Evolutionary conservation across 2,113 vertebrate species (phyloP).

Genomic region (Brachyistius frenatus): DNA sequence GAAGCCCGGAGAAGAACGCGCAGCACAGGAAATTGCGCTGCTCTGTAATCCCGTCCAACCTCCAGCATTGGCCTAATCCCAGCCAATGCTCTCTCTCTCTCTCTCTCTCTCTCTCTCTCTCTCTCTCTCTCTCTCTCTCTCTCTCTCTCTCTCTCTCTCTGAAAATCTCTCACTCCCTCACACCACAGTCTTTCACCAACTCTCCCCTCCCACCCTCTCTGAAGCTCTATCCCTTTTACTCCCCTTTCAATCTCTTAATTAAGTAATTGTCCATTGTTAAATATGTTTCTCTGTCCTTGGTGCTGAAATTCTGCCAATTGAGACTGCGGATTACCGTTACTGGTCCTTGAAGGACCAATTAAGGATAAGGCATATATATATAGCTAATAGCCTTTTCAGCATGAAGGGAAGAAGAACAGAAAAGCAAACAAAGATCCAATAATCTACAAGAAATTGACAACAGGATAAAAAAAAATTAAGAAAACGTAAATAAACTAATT

Average conservation of each 20-base stretch:
- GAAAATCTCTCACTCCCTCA: neutral
- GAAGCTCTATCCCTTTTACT: neutral
- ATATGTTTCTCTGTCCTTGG: conserved; percentile 17
- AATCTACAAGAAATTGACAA: too few relatives aligned
- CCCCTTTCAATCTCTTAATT: neutral
- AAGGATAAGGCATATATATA: neutral
- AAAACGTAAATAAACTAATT: too few relatives aligned
- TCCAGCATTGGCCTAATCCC: conserved; percentile 63
- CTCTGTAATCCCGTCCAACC: conserved; percentile 63
- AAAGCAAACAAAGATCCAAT: too few relatives aligned
- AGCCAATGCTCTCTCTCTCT: conserved; percentile 14
- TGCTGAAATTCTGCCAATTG: conserved; percentile 12
- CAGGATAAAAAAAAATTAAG: too few relatives aligned
- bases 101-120: conserved; percentile 9
- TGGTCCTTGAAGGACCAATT: neutral
- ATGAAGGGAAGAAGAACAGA: too few relatives aligned
- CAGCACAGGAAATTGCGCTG: conserved; percentile 29
- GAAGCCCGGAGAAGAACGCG: conserved; percentile 9
- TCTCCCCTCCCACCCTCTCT: neutral
- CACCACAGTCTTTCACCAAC: neutral
- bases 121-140: conserved; percentile 2
- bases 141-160: conserved; percentile 12
- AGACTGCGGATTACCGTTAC: too few relatives aligned
- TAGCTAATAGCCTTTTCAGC: too few relatives aligned
- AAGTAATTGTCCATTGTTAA: neutral